These are phyloP conservation scores for Amiota mariae DNA, from an alignment of 2,888 invertebrate genomes.

Conservation along the genomic window DNA sequence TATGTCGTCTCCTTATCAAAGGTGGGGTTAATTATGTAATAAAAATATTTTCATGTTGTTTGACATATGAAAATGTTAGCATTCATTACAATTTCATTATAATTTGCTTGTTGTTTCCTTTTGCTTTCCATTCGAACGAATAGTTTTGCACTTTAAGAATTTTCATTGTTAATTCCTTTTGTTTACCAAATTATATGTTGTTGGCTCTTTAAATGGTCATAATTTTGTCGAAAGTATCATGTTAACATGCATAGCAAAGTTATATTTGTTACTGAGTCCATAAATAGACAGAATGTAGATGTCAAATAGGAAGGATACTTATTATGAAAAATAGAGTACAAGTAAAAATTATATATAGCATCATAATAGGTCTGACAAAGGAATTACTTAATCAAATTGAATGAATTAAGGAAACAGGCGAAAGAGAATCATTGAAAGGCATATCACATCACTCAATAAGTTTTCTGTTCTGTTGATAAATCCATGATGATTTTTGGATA, in stretches of 20 bases:
- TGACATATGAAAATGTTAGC: slow-evolving; percentile 59
- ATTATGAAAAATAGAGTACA: too few species aligned
- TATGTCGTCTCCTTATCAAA: not conserved
- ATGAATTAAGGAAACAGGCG: too few species aligned
- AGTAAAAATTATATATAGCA: too few species aligned
- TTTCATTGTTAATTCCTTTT: not conserved
- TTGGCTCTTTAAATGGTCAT: slow-evolving; percentile 13
- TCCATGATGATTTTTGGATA: slow-evolving; percentile 6
- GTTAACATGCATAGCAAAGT: slow-evolving; percentile 70
- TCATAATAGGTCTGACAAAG: too few species aligned
- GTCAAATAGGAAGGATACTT: too few species aligned
- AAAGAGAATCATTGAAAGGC: too few species aligned
- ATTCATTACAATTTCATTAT: slow-evolving; percentile 51
- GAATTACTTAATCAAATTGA: too few species aligned
- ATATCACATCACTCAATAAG: too few species aligned
- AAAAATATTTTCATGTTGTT: slow-evolving; percentile 52
- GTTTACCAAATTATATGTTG: not conserved
- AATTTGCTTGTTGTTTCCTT: slow-evolving; percentile 10
- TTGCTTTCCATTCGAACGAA: not conserved
- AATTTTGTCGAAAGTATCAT: slow-evolving; percentile 62
- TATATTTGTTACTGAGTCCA: slow-evolving; percentile 43
- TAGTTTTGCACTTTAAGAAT: slow-evolving; percentile 1
- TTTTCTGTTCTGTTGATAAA: too few species aligned
- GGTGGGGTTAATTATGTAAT: slow-evolving; percentile 62
- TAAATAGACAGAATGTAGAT: too few species aligned